Evolutionary conservation across 2,888 invertebrate genomes (phyloP), one percentile per base, ranked within the genome.

Genomic region (Suillia variegata): DNA sequence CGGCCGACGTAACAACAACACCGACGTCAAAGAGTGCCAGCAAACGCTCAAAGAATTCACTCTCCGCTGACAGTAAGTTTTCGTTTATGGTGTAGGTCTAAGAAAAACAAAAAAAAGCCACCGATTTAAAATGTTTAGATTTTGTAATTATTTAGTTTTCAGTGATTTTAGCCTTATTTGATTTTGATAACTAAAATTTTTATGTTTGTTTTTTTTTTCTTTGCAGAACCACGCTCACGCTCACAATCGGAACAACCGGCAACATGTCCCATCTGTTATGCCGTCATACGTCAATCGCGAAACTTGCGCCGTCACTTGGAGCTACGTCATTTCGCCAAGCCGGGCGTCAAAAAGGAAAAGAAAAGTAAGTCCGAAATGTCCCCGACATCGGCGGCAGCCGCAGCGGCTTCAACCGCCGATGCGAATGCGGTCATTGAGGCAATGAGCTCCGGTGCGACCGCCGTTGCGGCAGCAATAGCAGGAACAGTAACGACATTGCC

Each of bases 221-320:
- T 66, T 65, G 0, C 58, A 82, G 81, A 84, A 65, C 83, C 84
- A 24, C 84, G 86, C 67, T 82, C 84, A 54, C 83, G 86, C 58
- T 86, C 86, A 20, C 86, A 86, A 66, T 87, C 87, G 12, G 87
- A 87, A 72, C 86, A 86, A 77, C 87, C 87, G 33, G 86, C 86
- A 20, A 83, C 85, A 50, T 87, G 87, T 78, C 86, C 86, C 22
- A 81, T 87, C 26, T 87, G 87, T 66, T 85, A 86, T 64, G 85
- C 86, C 54, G 84, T 86, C 52, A 82, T 87, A 33, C 82, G 86
- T 61, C 86, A 87, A 73, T 86, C 87, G 4, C 81, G 87, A 58
- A 87, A 87, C 72, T 75, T 87, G 59, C 81, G 86, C 24, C 83
- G 87, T 65, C 87, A 87, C 71, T 79, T 87, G 58, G 85, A 82